Conservation (phyloP, 1,140 invertebrate genomes). For the Ips typographus region DNA sequence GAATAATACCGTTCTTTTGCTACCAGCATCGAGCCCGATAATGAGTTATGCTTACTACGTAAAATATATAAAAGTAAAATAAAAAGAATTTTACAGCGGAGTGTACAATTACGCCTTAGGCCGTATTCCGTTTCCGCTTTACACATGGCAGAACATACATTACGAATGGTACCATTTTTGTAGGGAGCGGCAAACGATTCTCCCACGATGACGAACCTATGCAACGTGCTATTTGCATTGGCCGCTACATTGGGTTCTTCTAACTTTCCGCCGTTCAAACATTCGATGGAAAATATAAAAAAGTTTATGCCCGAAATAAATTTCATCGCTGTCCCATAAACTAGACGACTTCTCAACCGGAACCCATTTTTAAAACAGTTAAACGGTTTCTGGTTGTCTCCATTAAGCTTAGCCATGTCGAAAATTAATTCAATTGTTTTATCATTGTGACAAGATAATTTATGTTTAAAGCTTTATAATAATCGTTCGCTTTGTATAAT, state of each 20-base stretch:
- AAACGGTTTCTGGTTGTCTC: constrained; percentile 38
- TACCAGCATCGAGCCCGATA: constrained; percentile 32
- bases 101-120: constrained; percentile 40
- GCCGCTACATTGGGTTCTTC: constrained; percentile 5
- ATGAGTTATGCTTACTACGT: constrained; percentile 16
- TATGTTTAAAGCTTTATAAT: constrained; percentile 17
- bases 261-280: constrained; percentile 26
- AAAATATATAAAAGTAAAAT: constrained; percentile 34
- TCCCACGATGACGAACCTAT: constrained; percentile 38
- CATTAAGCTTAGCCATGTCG: constrained; percentile 48
- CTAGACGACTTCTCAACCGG: constrained; percentile 36
- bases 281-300: constrained; percentile 41
- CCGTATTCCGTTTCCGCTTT: constrained; percentile 51
- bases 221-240: constrained; percentile 4
- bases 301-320: constrained; percentile 40
- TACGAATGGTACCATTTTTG: constrained; percentile 35
- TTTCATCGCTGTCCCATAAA: constrained; percentile 45
- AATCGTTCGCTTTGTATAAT: constrained; percentile 2
- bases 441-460: constrained; percentile 34
- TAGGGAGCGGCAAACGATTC: constrained; percentile 35
- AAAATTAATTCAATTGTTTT: constrained; percentile 54
- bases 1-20: constrained; percentile 27
- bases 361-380: constrained; percentile 39
- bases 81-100: constrained; percentile 38
- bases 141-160: constrained; percentile 51